A percentile compares a stretch with the other conserved stretches of the same genome.
These are phyloP conservation scores for Trichogramma pretiosum DNA, from an alignment of 1,140 invertebrate genomes.

Conservation along the genomic window DNA sequence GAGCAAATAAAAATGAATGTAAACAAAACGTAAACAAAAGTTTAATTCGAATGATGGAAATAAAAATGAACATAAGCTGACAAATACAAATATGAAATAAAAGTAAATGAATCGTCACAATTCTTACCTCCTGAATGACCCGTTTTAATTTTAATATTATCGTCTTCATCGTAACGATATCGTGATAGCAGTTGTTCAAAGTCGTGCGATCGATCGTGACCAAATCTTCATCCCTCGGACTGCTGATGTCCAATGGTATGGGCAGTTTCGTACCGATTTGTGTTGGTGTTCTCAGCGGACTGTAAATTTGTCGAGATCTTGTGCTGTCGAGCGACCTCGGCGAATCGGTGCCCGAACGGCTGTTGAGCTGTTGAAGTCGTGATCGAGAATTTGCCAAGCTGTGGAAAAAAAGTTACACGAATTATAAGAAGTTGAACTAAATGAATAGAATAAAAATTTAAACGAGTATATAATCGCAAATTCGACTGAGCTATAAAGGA, in stretches of 20 bases:
- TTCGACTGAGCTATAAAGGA: too few species aligned
- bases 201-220: slow-evolving; percentile 53
- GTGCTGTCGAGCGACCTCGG: slow-evolving; percentile 36
- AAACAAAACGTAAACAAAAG: slow-evolving; percentile 37
- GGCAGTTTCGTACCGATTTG: slow-evolving; percentile 39
- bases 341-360: slow-evolving; percentile 39
- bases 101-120: too few species aligned
- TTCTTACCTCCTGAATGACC: slow-evolving; percentile 65
- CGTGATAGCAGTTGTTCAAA: slow-evolving; percentile 63
- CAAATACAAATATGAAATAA: too few species aligned
- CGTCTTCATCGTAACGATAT: slow-evolving; percentile 70
- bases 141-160: slow-evolving; percentile 67
- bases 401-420: slow-evolving; percentile 16
- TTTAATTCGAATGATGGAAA: too few species aligned
- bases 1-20: slow-evolving; percentile 31
- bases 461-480: slow-evolving; percentile 14
- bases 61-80: slow-evolving; percentile 9
- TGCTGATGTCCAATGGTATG: slow-evolving; percentile 19
- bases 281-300: slow-evolving; percentile 39
- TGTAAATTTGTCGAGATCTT: slow-evolving; percentile 36
- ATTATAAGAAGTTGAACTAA: neutral
- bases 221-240: slow-evolving; percentile 49
- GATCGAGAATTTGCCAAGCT: slow-evolving; percentile 37
- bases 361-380: slow-evolving; percentile 34
- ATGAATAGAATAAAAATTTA: neutral